A percentile compares a stretch with the other conserved stretches of the same genome.
Conservation (phyloP, 1,140 invertebrate species). For the Calycopis cecrops region DNA sequence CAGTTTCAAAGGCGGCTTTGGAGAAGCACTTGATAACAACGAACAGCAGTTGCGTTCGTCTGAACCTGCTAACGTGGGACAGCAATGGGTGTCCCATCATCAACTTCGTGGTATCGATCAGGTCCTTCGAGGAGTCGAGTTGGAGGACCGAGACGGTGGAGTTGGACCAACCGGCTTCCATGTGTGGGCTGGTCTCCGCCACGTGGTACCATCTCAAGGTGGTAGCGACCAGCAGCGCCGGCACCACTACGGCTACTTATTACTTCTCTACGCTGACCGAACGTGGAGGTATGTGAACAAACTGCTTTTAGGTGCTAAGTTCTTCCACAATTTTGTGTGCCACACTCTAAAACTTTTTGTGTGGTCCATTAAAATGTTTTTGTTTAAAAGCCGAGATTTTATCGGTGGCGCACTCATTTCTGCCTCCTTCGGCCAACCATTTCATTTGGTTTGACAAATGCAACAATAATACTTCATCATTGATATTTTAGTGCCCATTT, state of each 20-base stretch:
- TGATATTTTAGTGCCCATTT: too few species aligned
- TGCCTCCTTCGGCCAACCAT: too few species aligned
- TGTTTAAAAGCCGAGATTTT: too few species aligned
- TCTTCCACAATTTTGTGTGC: too few species aligned
- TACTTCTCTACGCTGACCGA: conserved; percentile 88
- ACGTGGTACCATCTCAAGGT: conserved; percentile 87
- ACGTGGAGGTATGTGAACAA: conserved; percentile 78
- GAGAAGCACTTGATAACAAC: conserved; percentile 80
- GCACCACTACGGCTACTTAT: conserved; percentile 81
- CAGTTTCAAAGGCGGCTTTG: conserved; percentile 75
- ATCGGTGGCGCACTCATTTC: too few species aligned
- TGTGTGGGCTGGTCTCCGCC: conserved; percentile 74
- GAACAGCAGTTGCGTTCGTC: conserved; percentile 80
- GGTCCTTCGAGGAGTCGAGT: conserved; percentile 63
- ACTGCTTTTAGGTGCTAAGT: too few species aligned
- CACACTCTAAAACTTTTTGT: too few species aligned
- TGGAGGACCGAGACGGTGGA: conserved; percentile 66
- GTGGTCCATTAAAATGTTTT: too few species aligned
- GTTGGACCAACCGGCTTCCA: conserved; percentile 51
- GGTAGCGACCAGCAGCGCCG: conserved; percentile 88
- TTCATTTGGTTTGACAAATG: too few species aligned
- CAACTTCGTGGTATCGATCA: conserved; percentile 90
- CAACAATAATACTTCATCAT: too few species aligned
- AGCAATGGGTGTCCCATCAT: conserved; percentile 91
- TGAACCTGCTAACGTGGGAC: conserved; percentile 89